Evolutionary conservation across 2,113 vertebrate genomes (phyloP), one percentile per base, ranked within the genome.

Genomic region (Apodemus sylvaticus): DNA sequence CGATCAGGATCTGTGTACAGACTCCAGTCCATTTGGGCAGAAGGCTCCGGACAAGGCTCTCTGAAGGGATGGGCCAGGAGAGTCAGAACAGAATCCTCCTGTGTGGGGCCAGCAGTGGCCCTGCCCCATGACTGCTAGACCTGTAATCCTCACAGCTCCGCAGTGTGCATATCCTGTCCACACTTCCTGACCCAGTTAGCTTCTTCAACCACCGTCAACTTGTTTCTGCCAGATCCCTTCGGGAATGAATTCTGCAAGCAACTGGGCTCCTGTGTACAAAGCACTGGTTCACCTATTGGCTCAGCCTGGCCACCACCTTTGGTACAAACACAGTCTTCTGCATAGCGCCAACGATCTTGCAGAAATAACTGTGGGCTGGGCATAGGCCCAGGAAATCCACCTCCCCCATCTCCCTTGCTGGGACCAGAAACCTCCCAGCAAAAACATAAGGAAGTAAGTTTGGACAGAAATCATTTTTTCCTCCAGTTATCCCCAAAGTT

Each of bases 211-310:
- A 2, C 3, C 0, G 29, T 68, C 70, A 2, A 0, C 73, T 42
- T 66, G 94, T 89, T 55, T 29, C 36, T 17, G 26, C 85, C 24
- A 42, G 34, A 39, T 90, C 94, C 94, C 94, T 89, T 76, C 64
- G 88, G 91, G 94, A 95, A 39, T 34, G 60, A 58, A 90, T 66
- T 90, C 78, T 76, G 48, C 94, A 86, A 73, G 95, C 93, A 71
- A 95, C 94, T 39, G 76, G 94, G 85, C 91, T 39, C 48, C 95
- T 94, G 91, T 82, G 86, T 93, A 76, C 95, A 91, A 89, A 97
- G n/a, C 90, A 91, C 51, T 51, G 68, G 96, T 86, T 97, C 79
- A 93, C 96, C 82, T 97, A 29, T 68, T 97, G 97, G 96, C 97
- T 42, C 20, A 2, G 95, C 51, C 34, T 22, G 14, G 11, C n/a